Evolutionary conservation across 37 sponge, comb jelly and placozoan species (phyloP).

Genomic region (Diacarnus erythraeanus): DNA sequence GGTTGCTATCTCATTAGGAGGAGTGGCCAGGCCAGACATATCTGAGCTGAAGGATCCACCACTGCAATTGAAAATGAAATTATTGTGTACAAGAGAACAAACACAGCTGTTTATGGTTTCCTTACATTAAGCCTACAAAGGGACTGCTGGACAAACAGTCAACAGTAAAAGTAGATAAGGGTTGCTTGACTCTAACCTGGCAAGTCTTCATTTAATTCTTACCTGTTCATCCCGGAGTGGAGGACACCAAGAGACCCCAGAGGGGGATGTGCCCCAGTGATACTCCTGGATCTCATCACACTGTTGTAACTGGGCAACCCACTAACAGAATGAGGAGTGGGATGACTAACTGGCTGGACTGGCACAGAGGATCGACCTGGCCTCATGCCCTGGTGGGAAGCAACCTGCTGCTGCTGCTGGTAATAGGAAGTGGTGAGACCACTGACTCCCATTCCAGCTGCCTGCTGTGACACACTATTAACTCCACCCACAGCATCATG

Average conservation of each 20-base stretch:
- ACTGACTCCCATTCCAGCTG: not conserved
- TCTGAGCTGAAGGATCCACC: conserved; percentile 30
- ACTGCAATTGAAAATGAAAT: not conserved
- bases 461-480: not conserved
- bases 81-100: not conserved
- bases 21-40: not conserved
- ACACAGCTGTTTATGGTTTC: no score
- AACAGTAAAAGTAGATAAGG: no score
- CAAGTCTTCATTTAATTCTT: no score
- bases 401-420: not conserved
- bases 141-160: no score
- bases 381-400: not conserved
- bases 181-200: no score
- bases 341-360: not conserved
- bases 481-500: not conserved
- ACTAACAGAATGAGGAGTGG: not conserved
- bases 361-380: conserved; percentile 6
- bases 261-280: not conserved
- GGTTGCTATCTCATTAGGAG: not conserved
- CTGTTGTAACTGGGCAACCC: conserved; percentile 6
- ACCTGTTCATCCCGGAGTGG: not conserved
- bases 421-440: not conserved
- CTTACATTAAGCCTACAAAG: no score
- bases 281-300: conserved; percentile 1
- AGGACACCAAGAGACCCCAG: not conserved